Evolutionary conservation across 2,888 invertebrate genomes (phyloP).

Genomic region (Epinotia demarniana): DNA sequence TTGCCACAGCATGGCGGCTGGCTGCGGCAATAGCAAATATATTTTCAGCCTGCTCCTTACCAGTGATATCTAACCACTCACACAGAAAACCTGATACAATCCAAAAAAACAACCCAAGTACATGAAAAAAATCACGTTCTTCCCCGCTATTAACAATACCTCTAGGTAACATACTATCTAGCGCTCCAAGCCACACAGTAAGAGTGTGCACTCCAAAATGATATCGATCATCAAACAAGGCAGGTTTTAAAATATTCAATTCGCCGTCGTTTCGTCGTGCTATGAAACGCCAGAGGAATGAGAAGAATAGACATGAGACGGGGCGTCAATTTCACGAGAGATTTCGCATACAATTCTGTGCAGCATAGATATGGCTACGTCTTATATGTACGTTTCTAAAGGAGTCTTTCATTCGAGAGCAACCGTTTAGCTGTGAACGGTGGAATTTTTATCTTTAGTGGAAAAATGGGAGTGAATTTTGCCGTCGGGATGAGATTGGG

Average conservation of each 20-base stretch:
- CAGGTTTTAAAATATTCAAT: slow-evolving; percentile 64
- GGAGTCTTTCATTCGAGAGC: slow-evolving; percentile 54
- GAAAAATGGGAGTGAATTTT: slow-evolving; percentile 57
- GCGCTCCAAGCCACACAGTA: not conserved
- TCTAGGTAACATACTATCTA: slow-evolving; percentile 4
- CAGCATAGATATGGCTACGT: slow-evolving; percentile 55
- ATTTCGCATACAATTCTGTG: slow-evolving; percentile 70
- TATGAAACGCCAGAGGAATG: slow-evolving; percentile 50
- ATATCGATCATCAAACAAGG: slow-evolving; percentile 31
- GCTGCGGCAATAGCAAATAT: too few relatives aligned
- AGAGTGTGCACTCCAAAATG: slow-evolving; percentile 19
- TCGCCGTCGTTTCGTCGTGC: slow-evolving; percentile 56
- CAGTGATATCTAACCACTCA: too few relatives aligned
- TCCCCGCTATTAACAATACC: not conserved
- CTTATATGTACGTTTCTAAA: slow-evolving; percentile 50
- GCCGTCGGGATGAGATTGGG: slow-evolving; percentile 51
- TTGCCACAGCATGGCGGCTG: too few relatives aligned
- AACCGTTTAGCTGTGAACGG: slow-evolving; percentile 54
- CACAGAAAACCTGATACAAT: too few relatives aligned
- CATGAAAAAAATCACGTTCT: not conserved
- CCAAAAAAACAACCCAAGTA: too few relatives aligned
- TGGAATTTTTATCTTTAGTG: slow-evolving; percentile 56
- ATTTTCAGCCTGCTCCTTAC: too few relatives aligned
- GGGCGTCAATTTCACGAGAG: slow-evolving; percentile 80
- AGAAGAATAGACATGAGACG: slow-evolving; percentile 64